A percentile compares a stretch with the other conserved stretches of the same genome.
phyloP scores from a whole-genome alignment of 1,140 invertebrate genomes.

The Drosophila lini region DNA sequence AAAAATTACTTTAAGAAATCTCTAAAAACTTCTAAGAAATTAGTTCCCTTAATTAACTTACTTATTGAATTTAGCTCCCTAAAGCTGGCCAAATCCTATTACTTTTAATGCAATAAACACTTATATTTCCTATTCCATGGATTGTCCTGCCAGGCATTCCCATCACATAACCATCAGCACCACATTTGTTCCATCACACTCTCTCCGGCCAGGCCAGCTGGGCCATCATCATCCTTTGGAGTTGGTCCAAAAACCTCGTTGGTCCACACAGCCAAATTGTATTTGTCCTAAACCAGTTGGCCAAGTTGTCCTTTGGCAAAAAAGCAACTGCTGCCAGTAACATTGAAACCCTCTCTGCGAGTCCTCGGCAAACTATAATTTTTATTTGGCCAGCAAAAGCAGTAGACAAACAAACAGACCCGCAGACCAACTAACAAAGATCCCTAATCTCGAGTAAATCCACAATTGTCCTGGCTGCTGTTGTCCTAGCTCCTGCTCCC shows the following conservation, averaged over 20 bases:
- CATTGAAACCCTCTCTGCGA: constrained; percentile 21
- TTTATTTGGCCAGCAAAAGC: constrained; percentile 64
- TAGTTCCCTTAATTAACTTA: background rate
- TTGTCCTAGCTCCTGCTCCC: constrained; percentile 10
- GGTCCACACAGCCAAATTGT: constrained; percentile 20
- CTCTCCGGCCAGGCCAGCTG: constrained; percentile 18
- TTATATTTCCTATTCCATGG: background rate
- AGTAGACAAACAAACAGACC: constrained; percentile 45
- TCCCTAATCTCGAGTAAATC: constrained; percentile 80
- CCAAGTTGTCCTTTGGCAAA: constrained; percentile 17
- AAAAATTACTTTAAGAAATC: background rate
- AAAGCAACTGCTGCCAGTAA: constrained; percentile 14
- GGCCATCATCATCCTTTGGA: constrained; percentile 19
- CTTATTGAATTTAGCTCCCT: background rate
- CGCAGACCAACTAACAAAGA: constrained; percentile 71
- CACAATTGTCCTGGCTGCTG: constrained; percentile 54
- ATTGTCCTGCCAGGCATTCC: background rate
- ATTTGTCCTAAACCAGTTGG: constrained; percentile 36
- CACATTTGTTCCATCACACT: constrained; percentile 48
- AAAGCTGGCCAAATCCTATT: background rate
- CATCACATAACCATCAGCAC: constrained; percentile 39
- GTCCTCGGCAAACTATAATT: constrained; percentile 62
- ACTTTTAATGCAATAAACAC: constrained; percentile 13
- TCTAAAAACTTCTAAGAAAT: background rate
- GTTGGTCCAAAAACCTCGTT: constrained; percentile 20